Evolutionary conservation across 2,888 invertebrate species (phyloP), one percentile per base, ranked within the genome.

Genomic region (Papilio elwesi): DNA sequence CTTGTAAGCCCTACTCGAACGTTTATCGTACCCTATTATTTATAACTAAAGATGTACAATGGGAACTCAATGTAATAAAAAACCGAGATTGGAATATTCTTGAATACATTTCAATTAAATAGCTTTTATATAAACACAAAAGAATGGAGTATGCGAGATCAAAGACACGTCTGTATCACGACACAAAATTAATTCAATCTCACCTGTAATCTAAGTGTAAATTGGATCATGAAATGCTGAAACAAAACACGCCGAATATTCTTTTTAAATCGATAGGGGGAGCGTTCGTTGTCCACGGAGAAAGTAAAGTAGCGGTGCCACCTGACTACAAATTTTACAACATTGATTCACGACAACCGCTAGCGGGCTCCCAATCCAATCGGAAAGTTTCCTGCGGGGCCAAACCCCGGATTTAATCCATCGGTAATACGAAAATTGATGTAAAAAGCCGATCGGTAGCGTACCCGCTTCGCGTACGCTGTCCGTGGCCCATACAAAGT

Each of bases 371-470:
- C 87, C 86, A 87, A 89, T 89, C 90, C 90, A 91, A 92, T 91
- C 87, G 89, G 82, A 87, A 90, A 91, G 85, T 90, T 90, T 88
- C 83, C 87, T 83, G 81, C 80, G 85, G 85, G 85, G 85, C 87
- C 87, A 89, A 90, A 1, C 89, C 90, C 88, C 88, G 85, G 88
- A 90, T 92, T 91, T 92, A 93, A 93, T 93, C 92, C 91, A 90
- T 93, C 85, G 90, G 90, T 93, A 93, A 93, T 92, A 91, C 90
- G 91, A 93, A 92, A 93, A 93, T 92, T 92, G 92, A 91, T 91
- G 92, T 92, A 90, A 90, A 90, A 90, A 87, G 88, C 84, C 86
- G 82, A 83, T 80, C 87, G 87, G 81, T 88, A 84, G 85, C 82
- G 82, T 68, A 76, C 85, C 81, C 81, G 80, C 80, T 71, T 47